phyloP scores from a whole-genome alignment of 2,888 invertebrate species.

The Cerastis leucographa region DNA sequence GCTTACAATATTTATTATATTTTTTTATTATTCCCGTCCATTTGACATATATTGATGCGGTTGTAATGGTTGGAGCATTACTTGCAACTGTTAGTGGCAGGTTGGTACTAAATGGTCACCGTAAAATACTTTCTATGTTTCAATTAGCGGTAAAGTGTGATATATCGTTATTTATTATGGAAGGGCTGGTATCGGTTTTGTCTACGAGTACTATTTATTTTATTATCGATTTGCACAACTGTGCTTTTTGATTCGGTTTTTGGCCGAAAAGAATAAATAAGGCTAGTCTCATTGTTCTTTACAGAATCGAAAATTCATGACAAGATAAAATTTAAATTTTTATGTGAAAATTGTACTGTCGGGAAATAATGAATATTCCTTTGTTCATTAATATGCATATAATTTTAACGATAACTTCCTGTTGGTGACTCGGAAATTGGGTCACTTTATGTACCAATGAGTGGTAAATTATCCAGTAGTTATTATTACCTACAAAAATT shows the following conservation, averaged over 20 bases:
- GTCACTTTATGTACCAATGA: constrained; percentile 10
- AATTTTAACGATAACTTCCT: constrained; percentile 32
- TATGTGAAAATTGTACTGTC: constrained; percentile 19
- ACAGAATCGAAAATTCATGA: constrained; percentile 30
- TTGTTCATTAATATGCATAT: constrained; percentile 47
- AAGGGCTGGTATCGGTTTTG: constrained; percentile 44
- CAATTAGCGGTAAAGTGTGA: constrained; percentile 79
- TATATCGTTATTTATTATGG: constrained; percentile 78
- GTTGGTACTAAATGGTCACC: constrained; percentile 72
- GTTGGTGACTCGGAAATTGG: constrained; percentile 1
- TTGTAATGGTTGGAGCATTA: constrained; percentile 68
- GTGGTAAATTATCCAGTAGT: constrained; percentile 19
- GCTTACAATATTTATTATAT: constrained; percentile 43
- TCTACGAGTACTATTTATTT: constrained; percentile 32
- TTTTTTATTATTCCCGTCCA: constrained; percentile 76
- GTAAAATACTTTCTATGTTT: constrained; percentile 86
- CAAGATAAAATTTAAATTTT: constrained; percentile 24
- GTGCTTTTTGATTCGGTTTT: background rate
- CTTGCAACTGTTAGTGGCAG: constrained; percentile 72
- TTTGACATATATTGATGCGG: constrained; percentile 84
- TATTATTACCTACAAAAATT: constrained; percentile 1
- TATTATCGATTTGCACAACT: constrained; percentile 41
- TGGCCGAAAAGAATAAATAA: background rate
- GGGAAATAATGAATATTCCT: constrained; percentile 42
- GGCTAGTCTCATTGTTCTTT: background rate